phyloP scores from a whole-genome alignment of 2,888 invertebrate genomes.

The Drosophila sordidapex region DNA sequence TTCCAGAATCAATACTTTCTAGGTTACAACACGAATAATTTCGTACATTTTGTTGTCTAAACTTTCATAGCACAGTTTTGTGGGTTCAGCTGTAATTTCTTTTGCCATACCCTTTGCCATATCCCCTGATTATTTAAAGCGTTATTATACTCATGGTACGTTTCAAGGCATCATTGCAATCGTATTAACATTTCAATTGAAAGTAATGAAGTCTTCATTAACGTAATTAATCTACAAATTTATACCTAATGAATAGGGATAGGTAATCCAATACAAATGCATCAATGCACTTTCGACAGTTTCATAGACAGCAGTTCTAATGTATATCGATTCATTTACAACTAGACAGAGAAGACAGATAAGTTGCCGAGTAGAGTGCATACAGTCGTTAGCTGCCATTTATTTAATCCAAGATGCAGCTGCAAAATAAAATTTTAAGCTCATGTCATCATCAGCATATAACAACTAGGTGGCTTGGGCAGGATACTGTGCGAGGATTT shows the following conservation, averaged over 20 bases:
- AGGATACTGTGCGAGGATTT: background rate
- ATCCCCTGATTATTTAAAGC: background rate
- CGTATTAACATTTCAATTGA: too few relatives aligned
- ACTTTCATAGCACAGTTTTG: slow-evolving; percentile 14
- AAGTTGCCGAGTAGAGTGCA: background rate
- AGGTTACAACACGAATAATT: background rate
- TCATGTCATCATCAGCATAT: background rate
- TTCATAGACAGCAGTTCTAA: background rate
- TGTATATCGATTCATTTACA: slow-evolving; percentile 2
- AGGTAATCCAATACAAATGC: background rate
- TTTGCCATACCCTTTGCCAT: background rate
- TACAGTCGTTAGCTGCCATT: background rate
- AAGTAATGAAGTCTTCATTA: background rate
- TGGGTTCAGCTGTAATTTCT: background rate
- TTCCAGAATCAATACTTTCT: background rate
- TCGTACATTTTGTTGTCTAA: background rate
- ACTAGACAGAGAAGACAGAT: background rate
- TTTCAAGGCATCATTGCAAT: background rate
- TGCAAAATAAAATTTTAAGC: background rate
- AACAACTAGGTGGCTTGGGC: background rate
- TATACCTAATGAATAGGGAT: background rate
- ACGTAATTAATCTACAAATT: background rate
- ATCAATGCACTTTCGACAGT: slow-evolving; percentile 19
- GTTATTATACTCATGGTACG: background rate
- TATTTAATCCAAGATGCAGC: background rate